phyloP scores from a whole-genome alignment of 1,140 invertebrate genomes.

The Himalopsyche phryganea region DNA sequence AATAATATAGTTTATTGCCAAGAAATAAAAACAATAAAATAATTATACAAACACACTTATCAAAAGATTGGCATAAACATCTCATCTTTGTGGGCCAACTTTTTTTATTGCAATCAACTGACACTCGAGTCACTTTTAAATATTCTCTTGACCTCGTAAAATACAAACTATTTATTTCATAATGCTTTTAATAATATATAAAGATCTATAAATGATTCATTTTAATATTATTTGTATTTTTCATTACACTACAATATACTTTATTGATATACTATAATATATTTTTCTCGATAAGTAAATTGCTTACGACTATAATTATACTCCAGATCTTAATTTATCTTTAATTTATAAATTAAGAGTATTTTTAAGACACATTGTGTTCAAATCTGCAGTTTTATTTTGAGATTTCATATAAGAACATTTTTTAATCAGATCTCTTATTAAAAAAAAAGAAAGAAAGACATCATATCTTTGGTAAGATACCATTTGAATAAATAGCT shows the following conservation, averaged over 20 bases:
- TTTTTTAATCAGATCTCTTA: constrained; percentile 2
- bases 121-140: constrained; percentile 27
- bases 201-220: constrained; percentile 30
- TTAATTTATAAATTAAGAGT: constrained; percentile 32
- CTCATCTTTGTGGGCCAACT: constrained; percentile 7
- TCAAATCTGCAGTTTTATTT: background rate
- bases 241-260: constrained; percentile 24
- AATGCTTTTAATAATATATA: constrained; percentile 18
- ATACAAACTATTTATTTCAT: constrained; percentile 21
- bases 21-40: constrained; percentile 35
- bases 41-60: constrained; percentile 32
- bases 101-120: constrained; percentile 27
- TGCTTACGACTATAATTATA: constrained; percentile 13
- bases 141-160: constrained; percentile 22
- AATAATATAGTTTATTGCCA: constrained; percentile 34
- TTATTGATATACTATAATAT: constrained; percentile 25
- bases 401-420: background rate
- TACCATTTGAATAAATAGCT: too few species aligned
- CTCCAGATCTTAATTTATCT: constrained; percentile 32
- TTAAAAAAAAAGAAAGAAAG: too few species aligned
- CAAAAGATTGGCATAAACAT: constrained; percentile 11
- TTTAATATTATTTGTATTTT: constrained; percentile 30
- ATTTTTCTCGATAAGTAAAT: constrained; percentile 6
- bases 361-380: constrained; percentile 11
- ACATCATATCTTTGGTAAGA: constrained; percentile 15